A percentile compares a stretch with the other conserved stretches of the same genome.
Evolutionary conservation across 1,140 invertebrate species (phyloP).

Genomic region (Drosophila ohnishii): DNA sequence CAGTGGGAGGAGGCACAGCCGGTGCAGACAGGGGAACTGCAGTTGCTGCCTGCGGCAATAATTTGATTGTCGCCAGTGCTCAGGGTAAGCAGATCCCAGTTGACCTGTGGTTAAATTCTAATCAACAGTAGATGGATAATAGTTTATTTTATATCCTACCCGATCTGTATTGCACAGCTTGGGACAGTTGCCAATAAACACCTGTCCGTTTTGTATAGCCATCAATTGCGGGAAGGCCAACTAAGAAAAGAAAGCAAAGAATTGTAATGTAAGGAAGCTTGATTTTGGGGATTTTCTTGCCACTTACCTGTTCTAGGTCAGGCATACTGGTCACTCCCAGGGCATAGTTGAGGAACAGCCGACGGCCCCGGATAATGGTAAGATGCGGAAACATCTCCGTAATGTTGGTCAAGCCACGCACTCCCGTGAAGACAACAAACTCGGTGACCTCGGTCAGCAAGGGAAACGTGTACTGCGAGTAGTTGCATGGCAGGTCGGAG

Average conservation of each 20-base stretch:
- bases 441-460: constrained; percentile 86
- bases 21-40: constrained; percentile 50
- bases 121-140: background rate
- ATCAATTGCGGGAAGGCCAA: constrained; percentile 66
- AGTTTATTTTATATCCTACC: constrained; percentile 27
- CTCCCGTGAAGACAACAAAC: constrained; percentile 86
- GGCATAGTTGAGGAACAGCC: constrained; percentile 94
- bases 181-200: constrained; percentile 64
- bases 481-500: constrained; percentile 37
- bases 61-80: constrained; percentile 66
- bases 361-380: constrained; percentile 94
- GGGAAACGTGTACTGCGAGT: constrained; percentile 49
- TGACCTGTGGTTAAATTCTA: constrained; percentile 42
- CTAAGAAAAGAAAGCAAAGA: constrained; percentile 24
- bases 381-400: constrained; percentile 96
- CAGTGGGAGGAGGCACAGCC: constrained; percentile 65
- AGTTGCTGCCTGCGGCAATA: constrained; percentile 39
- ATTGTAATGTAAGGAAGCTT: no score
- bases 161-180: constrained; percentile 67
- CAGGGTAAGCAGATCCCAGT: constrained; percentile 74
- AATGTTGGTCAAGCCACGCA: constrained; percentile 90
- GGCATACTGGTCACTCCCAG: constrained; percentile 86
- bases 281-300: no score
- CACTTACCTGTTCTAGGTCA: constrained; percentile 60
- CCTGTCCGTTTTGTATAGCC: constrained; percentile 75